These are phyloP conservation scores for Leuctra nigra DNA, from an alignment of 2,888 invertebrate genomes.

Conservation along the genomic window DNA sequence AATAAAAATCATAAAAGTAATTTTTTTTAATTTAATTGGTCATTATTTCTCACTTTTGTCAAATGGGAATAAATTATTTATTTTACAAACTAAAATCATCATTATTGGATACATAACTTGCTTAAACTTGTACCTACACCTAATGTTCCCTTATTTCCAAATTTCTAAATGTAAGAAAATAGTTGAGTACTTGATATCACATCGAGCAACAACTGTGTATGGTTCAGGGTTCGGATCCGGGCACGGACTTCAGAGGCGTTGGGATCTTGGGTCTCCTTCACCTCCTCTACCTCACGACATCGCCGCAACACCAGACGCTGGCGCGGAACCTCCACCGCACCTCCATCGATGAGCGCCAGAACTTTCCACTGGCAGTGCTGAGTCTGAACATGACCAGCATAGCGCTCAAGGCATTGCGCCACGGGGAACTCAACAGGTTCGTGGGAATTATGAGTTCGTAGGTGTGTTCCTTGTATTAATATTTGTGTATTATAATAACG, in stretches of 20 bases:
- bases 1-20: too few species aligned
- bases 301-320: slow-evolving; percentile 35
- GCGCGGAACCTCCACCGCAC: slow-evolving; percentile 41
- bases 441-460: not conserved
- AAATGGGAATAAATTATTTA: too few species aligned
- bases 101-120: too few species aligned
- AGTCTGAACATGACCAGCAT: slow-evolving; percentile 47
- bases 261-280: slow-evolving; percentile 46
- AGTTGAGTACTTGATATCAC: too few species aligned
- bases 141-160: too few species aligned
- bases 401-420: slow-evolving; percentile 43
- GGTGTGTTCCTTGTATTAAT: not conserved
- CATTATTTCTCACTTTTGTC: too few species aligned
- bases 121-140: too few species aligned
- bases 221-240: slow-evolving; percentile 44
- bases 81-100: too few species aligned
- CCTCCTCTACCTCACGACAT: slow-evolving; percentile 41
- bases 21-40: not conserved
- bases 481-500: too few species aligned
- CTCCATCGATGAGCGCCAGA: slow-evolving; percentile 42
- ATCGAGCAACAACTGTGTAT: too few species aligned
- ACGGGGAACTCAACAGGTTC: slow-evolving; percentile 44
- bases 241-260: slow-evolving; percentile 46
- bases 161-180: too few species aligned
- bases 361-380: slow-evolving; percentile 49